Conservation (phyloP, 2,888 invertebrate genomes). For the Epinotia bilunana region DNA sequence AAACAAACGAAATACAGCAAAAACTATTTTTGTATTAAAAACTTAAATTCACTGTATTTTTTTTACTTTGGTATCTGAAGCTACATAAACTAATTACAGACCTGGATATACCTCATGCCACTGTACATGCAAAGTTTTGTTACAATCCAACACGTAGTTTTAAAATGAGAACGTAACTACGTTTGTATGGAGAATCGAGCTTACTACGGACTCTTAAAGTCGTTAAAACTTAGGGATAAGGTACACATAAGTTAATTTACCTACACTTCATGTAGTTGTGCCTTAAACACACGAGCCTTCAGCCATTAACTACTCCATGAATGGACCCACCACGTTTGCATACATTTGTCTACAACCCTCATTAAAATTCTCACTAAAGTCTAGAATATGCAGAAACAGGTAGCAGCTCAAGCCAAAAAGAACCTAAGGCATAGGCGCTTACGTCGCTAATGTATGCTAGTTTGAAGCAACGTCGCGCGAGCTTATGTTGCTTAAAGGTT, state of each 20-base stretch:
- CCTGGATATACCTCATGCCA: too few relatives aligned
- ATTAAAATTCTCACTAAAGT: conserved; percentile 27
- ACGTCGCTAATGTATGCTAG: not conserved
- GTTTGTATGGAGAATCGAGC: too few relatives aligned
- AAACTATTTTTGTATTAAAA: too few relatives aligned
- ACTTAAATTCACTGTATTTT: too few relatives aligned
- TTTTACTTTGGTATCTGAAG: too few relatives aligned
- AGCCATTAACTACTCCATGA: conserved; percentile 25
- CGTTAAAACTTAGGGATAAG: not conserved
- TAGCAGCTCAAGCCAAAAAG: not conserved
- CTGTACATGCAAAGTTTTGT: too few relatives aligned
- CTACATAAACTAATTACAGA: too few relatives aligned
- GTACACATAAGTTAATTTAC: conserved; percentile 15
- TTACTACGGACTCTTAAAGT: too few relatives aligned
- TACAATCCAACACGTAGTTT: too few relatives aligned
- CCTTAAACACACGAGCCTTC: conserved; percentile 5
- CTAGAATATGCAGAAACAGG: conserved; percentile 8
- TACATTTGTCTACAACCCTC: conserved; percentile 34
- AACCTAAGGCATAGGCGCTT: not conserved
- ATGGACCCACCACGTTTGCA: conserved; percentile 33
- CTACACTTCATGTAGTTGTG: conserved; percentile 12
- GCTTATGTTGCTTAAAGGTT: not conserved
- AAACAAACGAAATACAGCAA: too few relatives aligned
- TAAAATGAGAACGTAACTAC: too few relatives aligned
- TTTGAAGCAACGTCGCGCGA: not conserved